Conservation (phyloP, 2,113 vertebrate genomes). For the Diphyllodes magnificus region DNA sequence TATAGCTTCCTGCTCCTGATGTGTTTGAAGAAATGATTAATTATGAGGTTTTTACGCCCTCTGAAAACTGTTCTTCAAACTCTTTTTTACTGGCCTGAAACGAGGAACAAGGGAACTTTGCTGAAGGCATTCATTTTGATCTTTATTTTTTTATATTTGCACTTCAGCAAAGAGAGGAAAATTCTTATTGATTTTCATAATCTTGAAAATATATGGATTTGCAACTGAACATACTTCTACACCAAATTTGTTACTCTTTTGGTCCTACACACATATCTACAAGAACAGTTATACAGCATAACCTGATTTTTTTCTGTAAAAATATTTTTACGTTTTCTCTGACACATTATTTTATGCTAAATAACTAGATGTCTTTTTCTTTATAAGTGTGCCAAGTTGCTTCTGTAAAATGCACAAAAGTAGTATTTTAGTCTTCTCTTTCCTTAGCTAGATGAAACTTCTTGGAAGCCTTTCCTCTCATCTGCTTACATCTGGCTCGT, state of each 20-base stretch:
- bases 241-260: background rate
- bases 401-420: background rate
- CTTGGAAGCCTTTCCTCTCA: background rate
- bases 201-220: background rate
- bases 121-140: slow-evolving; percentile 18
- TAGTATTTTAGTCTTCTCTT: background rate
- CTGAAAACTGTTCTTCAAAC: slow-evolving; percentile 30
- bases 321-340: background rate
- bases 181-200: background rate
- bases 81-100: background rate
- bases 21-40: slow-evolving; percentile 49
- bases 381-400: background rate
- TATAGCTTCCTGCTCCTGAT: background rate
- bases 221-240: background rate
- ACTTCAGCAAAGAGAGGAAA: background rate
- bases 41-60: background rate
- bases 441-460: background rate
- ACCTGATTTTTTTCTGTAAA: background rate
- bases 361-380: background rate
- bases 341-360: background rate
- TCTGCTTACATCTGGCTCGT: background rate
- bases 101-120: background rate
- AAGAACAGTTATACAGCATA: background rate
- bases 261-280: background rate
- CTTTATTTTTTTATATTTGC: background rate